Evolutionary conservation across 2,888 invertebrate species (phyloP).

Genomic region (Noctua pronuba): DNA sequence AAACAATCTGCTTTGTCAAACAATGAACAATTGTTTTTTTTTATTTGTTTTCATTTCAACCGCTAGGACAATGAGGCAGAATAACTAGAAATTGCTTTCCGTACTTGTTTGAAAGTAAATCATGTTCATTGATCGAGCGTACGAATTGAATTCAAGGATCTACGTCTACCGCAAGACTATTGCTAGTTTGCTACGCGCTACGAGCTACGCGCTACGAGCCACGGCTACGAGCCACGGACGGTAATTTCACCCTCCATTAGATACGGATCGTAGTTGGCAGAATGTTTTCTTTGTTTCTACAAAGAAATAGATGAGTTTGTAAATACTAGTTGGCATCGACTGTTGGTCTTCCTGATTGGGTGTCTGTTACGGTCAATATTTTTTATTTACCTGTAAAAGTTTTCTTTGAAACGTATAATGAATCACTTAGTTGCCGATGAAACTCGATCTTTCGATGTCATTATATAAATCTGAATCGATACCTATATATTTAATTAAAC

Average conservation of each 20-base stretch:
- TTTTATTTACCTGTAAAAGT: neutral
- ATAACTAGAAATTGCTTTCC: constrained; percentile 4
- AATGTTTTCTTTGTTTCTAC: constrained; percentile 25
- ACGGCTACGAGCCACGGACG: neutral
- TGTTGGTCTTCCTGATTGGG: constrained; percentile 29
- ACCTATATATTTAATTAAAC: neutral
- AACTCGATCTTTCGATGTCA: neutral
- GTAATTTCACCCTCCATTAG: constrained; percentile 45
- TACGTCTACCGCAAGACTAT: constrained; percentile 10
- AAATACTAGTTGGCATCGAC: constrained; percentile 26
- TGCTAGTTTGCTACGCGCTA: constrained; percentile 21
- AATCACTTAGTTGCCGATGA: neutral
- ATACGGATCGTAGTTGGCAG: constrained; percentile 2
- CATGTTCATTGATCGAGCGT: constrained; percentile 8
- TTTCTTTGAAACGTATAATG: neutral
- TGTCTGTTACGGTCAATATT: constrained; percentile 8
- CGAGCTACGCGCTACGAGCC: neutral
- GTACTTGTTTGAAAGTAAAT: constrained; percentile 16
- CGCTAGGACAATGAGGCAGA: neutral
- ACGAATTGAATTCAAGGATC: neutral
- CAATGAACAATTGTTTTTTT: constrained; percentile 3
- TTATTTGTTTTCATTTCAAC: neutral
- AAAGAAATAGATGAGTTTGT: constrained; percentile 26
- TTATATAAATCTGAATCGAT: neutral
- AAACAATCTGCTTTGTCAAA: neutral